phyloP scores from a whole-genome alignment of 2,113 vertebrate species.

The Pterocles burchelli region DNA sequence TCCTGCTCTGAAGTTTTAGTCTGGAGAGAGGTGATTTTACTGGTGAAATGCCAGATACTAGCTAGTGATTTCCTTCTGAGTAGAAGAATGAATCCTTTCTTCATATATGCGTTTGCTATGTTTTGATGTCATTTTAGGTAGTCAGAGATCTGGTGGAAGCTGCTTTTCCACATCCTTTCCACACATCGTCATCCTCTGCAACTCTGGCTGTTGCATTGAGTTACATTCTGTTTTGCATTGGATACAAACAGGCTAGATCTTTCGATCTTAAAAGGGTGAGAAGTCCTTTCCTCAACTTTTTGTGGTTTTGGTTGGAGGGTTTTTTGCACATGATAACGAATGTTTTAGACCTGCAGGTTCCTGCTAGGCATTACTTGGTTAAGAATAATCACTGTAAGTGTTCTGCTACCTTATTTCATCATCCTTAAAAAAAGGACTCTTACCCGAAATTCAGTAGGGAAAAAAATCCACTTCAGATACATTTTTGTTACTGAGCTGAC shows the following conservation, averaged over 20 bases:
- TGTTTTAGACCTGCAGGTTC: neutral
- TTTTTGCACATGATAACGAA: neutral
- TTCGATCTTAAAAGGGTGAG: neutral
- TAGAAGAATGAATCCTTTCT: neutral
- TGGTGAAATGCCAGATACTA: accelerated
- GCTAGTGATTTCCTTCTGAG: neutral
- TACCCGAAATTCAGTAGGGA: neutral
- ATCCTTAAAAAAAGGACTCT: neutral
- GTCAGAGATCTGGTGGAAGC: neutral
- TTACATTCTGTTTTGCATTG: neutral
- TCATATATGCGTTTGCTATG: neutral
- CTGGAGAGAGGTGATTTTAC: neutral
- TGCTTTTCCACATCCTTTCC: neutral
- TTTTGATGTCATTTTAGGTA: neutral
- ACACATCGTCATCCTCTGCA: neutral
- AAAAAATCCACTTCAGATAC: neutral
- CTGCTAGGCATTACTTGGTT: neutral
- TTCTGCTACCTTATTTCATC: neutral
- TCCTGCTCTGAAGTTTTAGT: neutral
- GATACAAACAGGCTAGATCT: neutral
- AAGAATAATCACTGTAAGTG: neutral
- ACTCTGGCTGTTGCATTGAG: neutral
- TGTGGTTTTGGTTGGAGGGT: neutral
- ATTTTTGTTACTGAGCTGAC: neutral
- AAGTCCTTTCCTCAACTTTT: neutral